Evolutionary conservation across 2,113 vertebrate species (phyloP).

Genomic region (Chauna torquata): DNA sequence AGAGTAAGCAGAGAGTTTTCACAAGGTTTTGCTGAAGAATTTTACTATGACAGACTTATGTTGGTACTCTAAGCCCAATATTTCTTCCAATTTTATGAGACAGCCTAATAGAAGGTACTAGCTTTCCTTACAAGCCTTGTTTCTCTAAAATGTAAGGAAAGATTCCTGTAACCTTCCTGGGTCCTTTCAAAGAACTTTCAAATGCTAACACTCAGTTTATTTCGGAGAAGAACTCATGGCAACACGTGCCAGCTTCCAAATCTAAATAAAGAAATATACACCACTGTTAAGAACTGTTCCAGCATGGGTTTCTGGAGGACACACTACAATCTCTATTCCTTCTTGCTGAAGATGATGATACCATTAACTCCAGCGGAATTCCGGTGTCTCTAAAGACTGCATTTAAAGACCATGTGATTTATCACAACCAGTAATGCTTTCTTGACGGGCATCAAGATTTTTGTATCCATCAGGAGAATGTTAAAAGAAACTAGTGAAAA

Average conservation of each 20-base stretch:
- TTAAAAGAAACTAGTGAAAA: background rate
- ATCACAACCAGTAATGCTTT: background rate
- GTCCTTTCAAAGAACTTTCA: background rate
- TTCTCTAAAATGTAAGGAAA: background rate
- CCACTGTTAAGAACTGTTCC: background rate
- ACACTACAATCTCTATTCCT: background rate
- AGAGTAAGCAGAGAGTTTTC: background rate
- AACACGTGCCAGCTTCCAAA: background rate
- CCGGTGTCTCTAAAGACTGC: background rate
- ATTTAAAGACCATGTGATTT: background rate
- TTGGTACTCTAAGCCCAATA: background rate
- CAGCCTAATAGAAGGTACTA: background rate
- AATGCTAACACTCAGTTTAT: background rate
- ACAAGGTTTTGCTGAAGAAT: background rate
- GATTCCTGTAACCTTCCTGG: background rate
- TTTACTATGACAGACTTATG: background rate
- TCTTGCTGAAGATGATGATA: background rate
- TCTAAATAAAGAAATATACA: background rate
- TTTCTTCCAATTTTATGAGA: background rate
- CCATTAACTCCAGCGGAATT: background rate
- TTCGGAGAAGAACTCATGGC: background rate
- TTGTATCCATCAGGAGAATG: no score
- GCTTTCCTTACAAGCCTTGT: background rate
- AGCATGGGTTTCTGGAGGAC: background rate
- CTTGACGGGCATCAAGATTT: background rate